Base-by-base conservation (phyloP, 1,140 invertebrate species). In the Drosophila teissieri region DNA sequence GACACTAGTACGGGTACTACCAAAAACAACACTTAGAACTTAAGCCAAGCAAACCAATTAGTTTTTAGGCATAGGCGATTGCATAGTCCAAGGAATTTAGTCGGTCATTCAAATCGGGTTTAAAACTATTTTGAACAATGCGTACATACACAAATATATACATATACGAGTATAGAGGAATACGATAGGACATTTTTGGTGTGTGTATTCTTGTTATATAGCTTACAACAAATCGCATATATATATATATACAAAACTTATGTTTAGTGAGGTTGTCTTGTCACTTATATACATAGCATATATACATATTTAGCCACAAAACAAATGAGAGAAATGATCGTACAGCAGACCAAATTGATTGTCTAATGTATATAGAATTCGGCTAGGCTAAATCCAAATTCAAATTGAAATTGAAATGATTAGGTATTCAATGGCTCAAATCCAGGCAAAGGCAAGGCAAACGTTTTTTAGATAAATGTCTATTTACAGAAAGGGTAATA, bases 211-310 rank as follows among this genome's bases (percentile, higher is more conserved):
- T 89, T 86, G 82, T 86, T 86, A 86, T 72, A 81, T 78, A 84
- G 80, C 74, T 69, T 82, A 82, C 68, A 72, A 69, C 37, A 70
- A 55, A 54, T 51, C 7, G 48, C 48, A 51, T 51, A 49, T 31
- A 31, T 31, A 69, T 62, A 48, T 48, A 65, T 76, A 76, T 72
- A 84, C 73, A 82, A 84, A 83, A 69, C 55, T 84, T 88, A 88
- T 88, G 83, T 86, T 86, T 89, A 89, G 79, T 73, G 84, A 88
- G 83, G 83, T 88, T 88, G 83, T 88, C 83, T 83, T 83, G 79
- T 89, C 86, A 85, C 79, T 63, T 53, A 85, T 40, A 82, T 40
- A 80, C 44, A 85, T 61, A 64, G 56, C 62, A 60, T 78, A 68
- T 81, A 19, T 78, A 68, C 77, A 19, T 19, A 80, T 46, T 60